These are phyloP conservation scores for Triplophysa siluroides DNA, from an alignment of 2,113 vertebrate species.

Conservation along the genomic window DNA sequence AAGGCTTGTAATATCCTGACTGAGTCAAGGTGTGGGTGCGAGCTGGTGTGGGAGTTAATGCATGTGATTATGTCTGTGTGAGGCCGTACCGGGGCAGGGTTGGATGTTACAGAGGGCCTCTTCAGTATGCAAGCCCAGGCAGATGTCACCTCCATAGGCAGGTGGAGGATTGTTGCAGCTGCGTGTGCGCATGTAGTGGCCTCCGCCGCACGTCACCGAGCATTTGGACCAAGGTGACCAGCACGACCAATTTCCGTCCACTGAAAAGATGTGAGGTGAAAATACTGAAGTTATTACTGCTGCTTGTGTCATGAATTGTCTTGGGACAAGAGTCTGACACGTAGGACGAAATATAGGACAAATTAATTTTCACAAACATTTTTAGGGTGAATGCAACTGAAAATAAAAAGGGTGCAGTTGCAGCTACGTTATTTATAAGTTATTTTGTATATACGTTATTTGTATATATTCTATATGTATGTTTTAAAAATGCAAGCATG, in stretches of 20 bases:
- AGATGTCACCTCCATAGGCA: slow-evolving; percentile 94
- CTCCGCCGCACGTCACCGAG: slow-evolving; percentile 92
- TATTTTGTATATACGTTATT: no score
- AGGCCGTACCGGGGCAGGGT: slow-evolving; percentile 82
- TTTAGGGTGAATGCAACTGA: not conserved
- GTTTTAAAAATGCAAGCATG: no score
- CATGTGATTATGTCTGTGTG: slow-evolving; percentile 28
- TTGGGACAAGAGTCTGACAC: not conserved
- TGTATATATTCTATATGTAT: no score
- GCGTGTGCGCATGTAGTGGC: slow-evolving; percentile 93
- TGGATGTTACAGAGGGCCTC: slow-evolving; percentile 95
- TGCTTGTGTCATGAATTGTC: not conserved
- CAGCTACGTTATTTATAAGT: no score
- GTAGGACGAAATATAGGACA: not conserved
- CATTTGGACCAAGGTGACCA: slow-evolving; percentile 98
- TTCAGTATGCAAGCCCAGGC: slow-evolving; percentile 94
- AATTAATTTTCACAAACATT: not conserved
- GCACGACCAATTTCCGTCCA: slow-evolving; percentile 96
- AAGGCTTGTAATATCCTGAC: slow-evolving; percentile 13
- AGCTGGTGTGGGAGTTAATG: not conserved
- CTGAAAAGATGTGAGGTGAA: slow-evolving; percentile 68
- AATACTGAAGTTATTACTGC: not conserved
- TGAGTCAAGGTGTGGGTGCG: slow-evolving; percentile 2
- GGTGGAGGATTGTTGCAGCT: slow-evolving; percentile 91
- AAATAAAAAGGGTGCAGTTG: no score